Base-by-base conservation (phyloP, 2,888 invertebrate genomes). In the Pristionchus fissidentatus region DNA sequence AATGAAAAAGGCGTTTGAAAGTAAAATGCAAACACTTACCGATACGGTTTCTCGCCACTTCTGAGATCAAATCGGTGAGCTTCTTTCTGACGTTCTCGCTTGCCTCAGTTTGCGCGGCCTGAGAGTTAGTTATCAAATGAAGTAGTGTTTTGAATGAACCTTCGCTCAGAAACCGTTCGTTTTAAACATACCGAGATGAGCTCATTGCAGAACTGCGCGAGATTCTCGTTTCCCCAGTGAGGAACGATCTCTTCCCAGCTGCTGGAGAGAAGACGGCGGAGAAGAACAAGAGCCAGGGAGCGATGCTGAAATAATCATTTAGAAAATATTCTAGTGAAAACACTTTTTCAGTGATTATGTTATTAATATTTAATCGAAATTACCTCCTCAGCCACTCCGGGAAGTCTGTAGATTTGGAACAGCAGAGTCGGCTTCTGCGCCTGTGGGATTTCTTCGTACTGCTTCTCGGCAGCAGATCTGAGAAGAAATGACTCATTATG, bases 231-330 rank as follows among this genome's bases (percentile, higher is more conserved):
- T 1, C 92, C 85, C 81, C 93, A 90, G 26, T 96, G 96, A n/a
- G 96, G 95, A 93, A 96, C 97, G 93, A 97, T 96, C 85, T 97
- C 96, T 92, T 95, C 95, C 93, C 97, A 98, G 90, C 97, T 96
- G 57, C 95, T 95, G 78, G 96, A 95, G 92, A 94, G 92, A 26
- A 98, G 94, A 85, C 98, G 95, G 70, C 99, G 95, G 88, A 99
- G 94, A 86, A 99, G 94, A 52, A 99, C 97, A 5, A 98, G 96
- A n/a, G 97, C 96, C 94, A 98, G 96, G 89, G 96, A 96, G 52
- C 97, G 95, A 81, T 95, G 95, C 94, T 94, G 85, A 85, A 85
- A 86, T 83, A 57, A 26, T 38, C 22, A 52, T 32, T 29, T n/a
- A n/a, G 46, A 46, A 46, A 4, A 43, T 1, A 29, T 41, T 62